These are phyloP conservation scores for Diabrotica virgifera DNA, from an alignment of 1,140 invertebrate species.

Conservation along the genomic window DNA sequence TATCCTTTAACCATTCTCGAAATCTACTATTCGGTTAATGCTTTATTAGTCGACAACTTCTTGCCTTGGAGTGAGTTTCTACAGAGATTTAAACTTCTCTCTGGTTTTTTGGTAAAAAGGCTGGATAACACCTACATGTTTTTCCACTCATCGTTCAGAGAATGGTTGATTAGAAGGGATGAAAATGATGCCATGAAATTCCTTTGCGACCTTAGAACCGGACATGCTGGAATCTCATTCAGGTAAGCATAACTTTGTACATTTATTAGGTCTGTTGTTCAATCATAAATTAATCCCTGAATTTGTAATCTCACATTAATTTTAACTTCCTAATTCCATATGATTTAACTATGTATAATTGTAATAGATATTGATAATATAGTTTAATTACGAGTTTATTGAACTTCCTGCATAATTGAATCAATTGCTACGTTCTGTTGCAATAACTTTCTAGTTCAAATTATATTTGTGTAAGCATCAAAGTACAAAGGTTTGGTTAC, in stretches of 20 bases:
- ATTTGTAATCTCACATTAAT: too few relatives aligned
- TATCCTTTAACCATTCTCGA: constrained; percentile 87
- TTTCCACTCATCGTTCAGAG: constrained; percentile 93
- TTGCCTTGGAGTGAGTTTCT: constrained; percentile 88
- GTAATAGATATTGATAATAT: too few relatives aligned
- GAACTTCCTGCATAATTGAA: too few relatives aligned
- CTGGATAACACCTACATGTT: constrained; percentile 94
- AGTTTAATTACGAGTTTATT: too few relatives aligned
- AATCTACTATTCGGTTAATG: constrained; percentile 92
- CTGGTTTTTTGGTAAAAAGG: constrained; percentile 83
- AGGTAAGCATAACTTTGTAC: constrained; percentile 25
- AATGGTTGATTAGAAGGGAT: constrained; percentile 90
- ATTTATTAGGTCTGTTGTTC: too few relatives aligned
- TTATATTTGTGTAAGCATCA: too few relatives aligned
- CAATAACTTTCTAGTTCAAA: too few relatives aligned
- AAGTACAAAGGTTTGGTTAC: too few relatives aligned
- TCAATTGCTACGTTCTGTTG: too few relatives aligned
- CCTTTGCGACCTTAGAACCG: constrained; percentile 80
- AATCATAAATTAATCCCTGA: too few relatives aligned
- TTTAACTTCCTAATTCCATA: too few relatives aligned
- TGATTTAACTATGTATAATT: too few relatives aligned
- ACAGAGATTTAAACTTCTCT: constrained; percentile 76
- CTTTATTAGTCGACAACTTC: constrained; percentile 70
- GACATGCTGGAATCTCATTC: constrained; percentile 90
- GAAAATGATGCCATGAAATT: constrained; percentile 88